phyloP scores from a whole-genome alignment of 2,113 vertebrate genomes.

The Colistium nudipinnis region DNA sequence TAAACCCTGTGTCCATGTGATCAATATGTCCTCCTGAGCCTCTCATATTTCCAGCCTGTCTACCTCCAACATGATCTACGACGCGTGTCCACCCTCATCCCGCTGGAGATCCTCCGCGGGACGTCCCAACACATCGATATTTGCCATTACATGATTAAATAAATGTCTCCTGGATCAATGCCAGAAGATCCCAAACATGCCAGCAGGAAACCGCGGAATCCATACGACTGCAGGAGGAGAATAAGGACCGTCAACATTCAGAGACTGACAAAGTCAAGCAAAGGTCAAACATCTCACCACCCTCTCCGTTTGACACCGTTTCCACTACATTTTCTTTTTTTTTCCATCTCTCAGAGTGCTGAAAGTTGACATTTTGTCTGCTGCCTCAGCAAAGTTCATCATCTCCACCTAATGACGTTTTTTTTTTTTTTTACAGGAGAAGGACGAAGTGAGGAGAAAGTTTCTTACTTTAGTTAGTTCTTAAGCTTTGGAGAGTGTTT shows the following conservation, averaged over 20 bases:
- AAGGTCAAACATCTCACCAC: constrained; percentile 42
- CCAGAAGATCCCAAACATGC: constrained; percentile 13
- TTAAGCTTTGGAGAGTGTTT: no score
- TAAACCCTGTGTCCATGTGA: constrained; percentile 11
- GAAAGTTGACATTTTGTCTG: constrained; percentile 36
- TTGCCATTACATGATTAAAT: constrained; percentile 31
- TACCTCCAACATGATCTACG: constrained; percentile 44
- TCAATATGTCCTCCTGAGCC: constrained; percentile 37
- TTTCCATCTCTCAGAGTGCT: neutral
- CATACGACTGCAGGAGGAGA: constrained; percentile 34
- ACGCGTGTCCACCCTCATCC: neutral
- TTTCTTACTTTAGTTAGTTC: neutral
- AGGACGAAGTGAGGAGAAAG: neutral
- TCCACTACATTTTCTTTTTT: no score
- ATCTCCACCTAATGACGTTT: constrained; percentile 1
- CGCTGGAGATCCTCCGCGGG: constrained; percentile 3
- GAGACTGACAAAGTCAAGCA: constrained; percentile 36
- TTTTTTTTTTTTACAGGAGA: neutral
- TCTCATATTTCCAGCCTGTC: constrained; percentile 19
- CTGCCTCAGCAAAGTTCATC: constrained; percentile 18
- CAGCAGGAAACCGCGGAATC: constrained; percentile 16
- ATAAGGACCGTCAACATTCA: constrained; percentile 37
- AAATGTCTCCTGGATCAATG: constrained; percentile 20
- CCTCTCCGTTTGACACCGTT: constrained; percentile 24
- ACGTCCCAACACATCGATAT: constrained; percentile 14